These are phyloP conservation scores for Perodicticus potto DNA, from an alignment of 2,797 vertebrate species.

Conservation along the genomic window DNA sequence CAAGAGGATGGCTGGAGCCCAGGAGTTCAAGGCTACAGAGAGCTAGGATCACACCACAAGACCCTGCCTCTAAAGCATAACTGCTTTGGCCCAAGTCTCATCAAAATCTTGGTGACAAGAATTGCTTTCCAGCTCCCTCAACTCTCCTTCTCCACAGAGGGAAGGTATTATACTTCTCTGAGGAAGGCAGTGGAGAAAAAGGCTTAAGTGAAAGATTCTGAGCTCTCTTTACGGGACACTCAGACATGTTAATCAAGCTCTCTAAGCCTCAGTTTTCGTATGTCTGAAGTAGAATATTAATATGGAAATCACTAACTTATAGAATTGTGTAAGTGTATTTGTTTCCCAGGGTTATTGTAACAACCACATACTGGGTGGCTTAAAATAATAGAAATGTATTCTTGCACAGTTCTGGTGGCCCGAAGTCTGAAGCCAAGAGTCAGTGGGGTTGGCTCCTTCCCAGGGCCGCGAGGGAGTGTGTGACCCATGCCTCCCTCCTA, in stretches of 20 bases:
- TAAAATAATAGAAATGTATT: neutral
- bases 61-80: neutral
- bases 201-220: neutral
- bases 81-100: neutral
- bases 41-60: neutral
- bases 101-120: neutral
- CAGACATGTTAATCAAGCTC: neutral
- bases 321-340: neutral
- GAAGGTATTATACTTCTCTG: neutral
- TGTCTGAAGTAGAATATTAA: neutral
- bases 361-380: neutral
- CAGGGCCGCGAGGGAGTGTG: neutral
- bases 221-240: neutral
- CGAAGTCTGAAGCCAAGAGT: neutral
- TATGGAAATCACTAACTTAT: neutral
- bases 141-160: neutral
- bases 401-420: neutral
- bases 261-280: neutral
- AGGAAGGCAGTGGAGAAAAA: neutral
- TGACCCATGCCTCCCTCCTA: accelerated
- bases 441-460: neutral
- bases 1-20: neutral
- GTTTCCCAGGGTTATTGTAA: neutral
- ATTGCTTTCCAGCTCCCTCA: neutral
- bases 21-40: neutral